Conservation (phyloP, 1,140 invertebrate species). For the Cydia fagiglandana region DNA sequence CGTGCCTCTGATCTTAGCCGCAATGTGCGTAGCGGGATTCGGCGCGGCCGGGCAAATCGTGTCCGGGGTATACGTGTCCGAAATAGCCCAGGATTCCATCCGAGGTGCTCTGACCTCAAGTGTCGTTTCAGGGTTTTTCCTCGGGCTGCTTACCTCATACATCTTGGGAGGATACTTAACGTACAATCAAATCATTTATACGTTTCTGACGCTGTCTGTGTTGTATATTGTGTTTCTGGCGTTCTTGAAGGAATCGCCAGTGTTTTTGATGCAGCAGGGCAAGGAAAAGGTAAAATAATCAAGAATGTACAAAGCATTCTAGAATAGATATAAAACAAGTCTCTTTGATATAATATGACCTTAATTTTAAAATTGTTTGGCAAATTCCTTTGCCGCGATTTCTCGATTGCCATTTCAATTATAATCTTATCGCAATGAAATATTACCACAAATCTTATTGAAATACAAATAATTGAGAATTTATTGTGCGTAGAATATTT, state of each 20-base stretch:
- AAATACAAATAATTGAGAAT: no score
- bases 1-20: constrained; percentile 48
- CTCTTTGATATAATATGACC: no score
- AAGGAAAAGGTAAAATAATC: constrained; percentile 54
- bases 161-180: constrained; percentile 54
- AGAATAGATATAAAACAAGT: background rate
- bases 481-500: no score
- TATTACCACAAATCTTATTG: no score
- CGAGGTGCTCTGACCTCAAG: constrained; percentile 61
- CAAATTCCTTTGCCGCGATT: no score
- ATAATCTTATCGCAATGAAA: no score
- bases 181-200: constrained; percentile 55
- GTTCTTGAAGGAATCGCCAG: constrained; percentile 47
- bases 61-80: constrained; percentile 61
- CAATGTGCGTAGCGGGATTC: constrained; percentile 50
- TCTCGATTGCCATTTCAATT: no score
- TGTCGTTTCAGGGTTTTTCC: constrained; percentile 53
- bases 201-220: constrained; percentile 52
- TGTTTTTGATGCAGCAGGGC: constrained; percentile 28
- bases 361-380: no score
- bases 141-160: constrained; percentile 62
- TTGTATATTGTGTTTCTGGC: constrained; percentile 56
- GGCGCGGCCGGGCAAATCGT: constrained; percentile 59
- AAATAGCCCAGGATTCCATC: constrained; percentile 65
- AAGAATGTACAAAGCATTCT: background rate